Conservation (phyloP, 2,797 vertebrate species). For the Balearica regulorum region DNA sequence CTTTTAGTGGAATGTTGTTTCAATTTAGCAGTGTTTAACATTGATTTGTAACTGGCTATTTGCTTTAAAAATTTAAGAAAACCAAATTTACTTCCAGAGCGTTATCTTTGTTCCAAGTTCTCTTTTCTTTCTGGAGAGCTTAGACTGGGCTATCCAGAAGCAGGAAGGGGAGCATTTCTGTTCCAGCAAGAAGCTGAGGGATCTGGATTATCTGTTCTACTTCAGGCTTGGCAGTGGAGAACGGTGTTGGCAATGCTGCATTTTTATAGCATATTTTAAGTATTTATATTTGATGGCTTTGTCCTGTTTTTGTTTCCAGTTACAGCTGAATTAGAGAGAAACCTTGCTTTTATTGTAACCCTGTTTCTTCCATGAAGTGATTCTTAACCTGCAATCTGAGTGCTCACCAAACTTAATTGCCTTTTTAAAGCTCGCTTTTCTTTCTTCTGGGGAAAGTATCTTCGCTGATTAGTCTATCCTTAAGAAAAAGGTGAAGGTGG, state of each 20-base stretch:
- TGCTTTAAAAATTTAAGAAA: background rate
- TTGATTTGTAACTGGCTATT: background rate
- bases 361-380: background rate
- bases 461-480: background rate
- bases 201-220: background rate
- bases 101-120: background rate
- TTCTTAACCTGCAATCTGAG: background rate
- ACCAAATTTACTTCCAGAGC: background rate
- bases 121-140: background rate
- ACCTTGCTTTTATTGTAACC: background rate
- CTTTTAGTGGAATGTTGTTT: background rate
- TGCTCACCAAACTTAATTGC: background rate
- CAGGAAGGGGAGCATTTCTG: background rate
- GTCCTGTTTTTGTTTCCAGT: background rate
- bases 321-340: background rate
- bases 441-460: background rate
- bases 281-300: background rate
- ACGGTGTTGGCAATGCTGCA: background rate
- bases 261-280: background rate
- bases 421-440: background rate
- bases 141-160: background rate
- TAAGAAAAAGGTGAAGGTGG: background rate
- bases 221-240: background rate
- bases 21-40: accelerated
- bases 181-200: background rate